Percentiles rank a stretch among this genome's conserved stretches.
Conservation (phyloP, 2,113 vertebrate species). For the Nyctereutes procyonoides region DNA sequence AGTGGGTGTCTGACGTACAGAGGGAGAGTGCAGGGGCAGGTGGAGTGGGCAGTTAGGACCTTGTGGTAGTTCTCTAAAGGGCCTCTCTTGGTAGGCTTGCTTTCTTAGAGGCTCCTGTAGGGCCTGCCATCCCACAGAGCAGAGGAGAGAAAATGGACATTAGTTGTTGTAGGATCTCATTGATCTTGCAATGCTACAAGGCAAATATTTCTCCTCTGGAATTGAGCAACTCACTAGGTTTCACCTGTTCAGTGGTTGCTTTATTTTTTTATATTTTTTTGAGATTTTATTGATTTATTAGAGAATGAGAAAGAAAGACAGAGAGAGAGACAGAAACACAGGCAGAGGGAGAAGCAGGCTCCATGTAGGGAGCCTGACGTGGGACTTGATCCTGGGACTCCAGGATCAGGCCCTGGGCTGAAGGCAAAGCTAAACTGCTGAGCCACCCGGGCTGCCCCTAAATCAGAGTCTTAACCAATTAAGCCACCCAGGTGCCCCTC, state of each 20-base stretch:
- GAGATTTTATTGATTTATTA: background rate
- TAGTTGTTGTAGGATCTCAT: background rate
- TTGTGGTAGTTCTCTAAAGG: background rate
- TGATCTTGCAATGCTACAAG: background rate
- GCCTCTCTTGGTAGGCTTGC: background rate
- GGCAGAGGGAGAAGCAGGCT: background rate
- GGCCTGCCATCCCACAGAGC: fast-evolving
- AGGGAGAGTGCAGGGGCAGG: background rate
- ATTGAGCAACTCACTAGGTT: background rate
- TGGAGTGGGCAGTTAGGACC: too few species aligned
- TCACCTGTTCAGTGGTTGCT: background rate
- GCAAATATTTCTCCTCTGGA: background rate
- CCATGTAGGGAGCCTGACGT: background rate
- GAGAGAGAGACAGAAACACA: background rate
- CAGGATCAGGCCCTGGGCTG: background rate
- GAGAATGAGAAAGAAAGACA: background rate
- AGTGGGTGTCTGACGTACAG: background rate
- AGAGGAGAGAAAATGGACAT: background rate
- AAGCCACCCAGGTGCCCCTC: background rate
- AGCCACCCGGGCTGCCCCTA: background rate
- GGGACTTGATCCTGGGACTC: background rate
- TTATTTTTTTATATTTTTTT: background rate
- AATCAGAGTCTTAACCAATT: too few species aligned
- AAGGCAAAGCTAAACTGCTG: background rate
- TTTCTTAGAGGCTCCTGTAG: background rate